phyloP scores from a whole-genome alignment of 1,140 invertebrate species.

The Temnothorax nylanderi region DNA sequence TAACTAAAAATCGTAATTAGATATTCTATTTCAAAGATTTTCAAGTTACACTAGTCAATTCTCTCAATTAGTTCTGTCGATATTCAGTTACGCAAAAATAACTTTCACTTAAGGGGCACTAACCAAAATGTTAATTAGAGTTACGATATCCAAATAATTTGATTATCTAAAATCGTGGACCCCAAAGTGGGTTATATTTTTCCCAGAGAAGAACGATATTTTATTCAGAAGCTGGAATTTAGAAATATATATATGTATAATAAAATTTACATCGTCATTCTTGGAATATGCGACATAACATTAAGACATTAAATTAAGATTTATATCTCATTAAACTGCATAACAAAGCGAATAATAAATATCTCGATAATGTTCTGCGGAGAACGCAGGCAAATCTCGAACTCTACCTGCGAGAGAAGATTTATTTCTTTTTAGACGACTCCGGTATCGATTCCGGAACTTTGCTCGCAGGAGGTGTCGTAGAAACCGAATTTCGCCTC shows the following conservation, averaged over 20 bases:
- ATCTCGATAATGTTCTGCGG: background rate
- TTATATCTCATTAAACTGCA: background rate
- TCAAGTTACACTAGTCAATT: too few species aligned
- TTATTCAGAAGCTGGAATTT: background rate
- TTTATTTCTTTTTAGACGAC: slow-evolving; percentile 1
- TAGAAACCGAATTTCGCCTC: slow-evolving; percentile 20
- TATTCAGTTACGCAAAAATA: too few species aligned
- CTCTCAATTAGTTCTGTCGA: too few species aligned
- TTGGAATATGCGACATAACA: background rate
- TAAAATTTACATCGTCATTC: background rate
- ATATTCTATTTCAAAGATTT: too few species aligned
- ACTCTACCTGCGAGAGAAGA: background rate
- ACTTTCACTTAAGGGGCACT: too few species aligned
- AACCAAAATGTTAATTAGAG: too few species aligned
- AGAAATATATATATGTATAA: too few species aligned
- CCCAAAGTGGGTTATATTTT: too few species aligned
- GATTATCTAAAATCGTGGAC: too few species aligned
- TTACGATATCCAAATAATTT: too few species aligned
- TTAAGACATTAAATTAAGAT: background rate
- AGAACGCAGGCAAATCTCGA: background rate
- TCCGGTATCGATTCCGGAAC: background rate
- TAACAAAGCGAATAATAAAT: background rate
- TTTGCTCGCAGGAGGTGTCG: background rate
- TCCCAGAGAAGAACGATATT: background rate
- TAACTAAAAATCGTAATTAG: too few species aligned